Base-by-base conservation (phyloP, 2,797 vertebrate genomes). In the Channa striata region DNA sequence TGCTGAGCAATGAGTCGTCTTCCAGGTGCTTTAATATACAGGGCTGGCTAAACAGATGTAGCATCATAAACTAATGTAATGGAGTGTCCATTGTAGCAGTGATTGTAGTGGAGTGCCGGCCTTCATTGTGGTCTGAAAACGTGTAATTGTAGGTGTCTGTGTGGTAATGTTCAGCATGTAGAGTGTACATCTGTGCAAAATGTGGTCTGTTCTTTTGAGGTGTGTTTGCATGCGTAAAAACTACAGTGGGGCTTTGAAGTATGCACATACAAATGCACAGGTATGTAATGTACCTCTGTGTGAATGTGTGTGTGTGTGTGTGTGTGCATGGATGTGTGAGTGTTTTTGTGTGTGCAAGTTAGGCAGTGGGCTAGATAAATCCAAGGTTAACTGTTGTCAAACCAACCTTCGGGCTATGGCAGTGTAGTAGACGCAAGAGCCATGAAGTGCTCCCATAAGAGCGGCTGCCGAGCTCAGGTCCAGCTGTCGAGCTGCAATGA, bases 321-420 rank as follows among this genome's bases (percentile, higher is more conserved):
- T 17, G 10, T 20, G 44, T 62, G 56, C 50, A 23, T 50, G 6
- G 40, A 12, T 48, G 36, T 25, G 17, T 12, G 46, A 56, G 65
- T 70, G 47, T 67, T 33, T 66, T 13, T 52, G 71, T 63, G 83
- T 40, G 74, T 56, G 43, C 65, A 72, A 75, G 72, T 62, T 9
- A 49, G 59, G 74, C 59, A 61, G 54, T 48, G 76, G 71, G 82
- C 72, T 61, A 73, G 81, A 88, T 92, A 83, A 89, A 88, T 91
- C 85, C 91, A 93, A 93, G 91, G 91, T 92, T 91, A 93, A 93
- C 85, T 76, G 91, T 89, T 91, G 90, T 90, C 89, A 92, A 91
- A 89, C 83, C 86, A 82, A 87, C 90, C 92, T 87, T 44, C 43
- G 2, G 89, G 92, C 89, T 82, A 83, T 77, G 68, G 81, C 74